A percentile compares a stretch with the other conserved stretches of the same genome.
Evolutionary conservation across 2,888 invertebrate species (phyloP).

Genomic region (Lepidochitona cinerea): DNA sequence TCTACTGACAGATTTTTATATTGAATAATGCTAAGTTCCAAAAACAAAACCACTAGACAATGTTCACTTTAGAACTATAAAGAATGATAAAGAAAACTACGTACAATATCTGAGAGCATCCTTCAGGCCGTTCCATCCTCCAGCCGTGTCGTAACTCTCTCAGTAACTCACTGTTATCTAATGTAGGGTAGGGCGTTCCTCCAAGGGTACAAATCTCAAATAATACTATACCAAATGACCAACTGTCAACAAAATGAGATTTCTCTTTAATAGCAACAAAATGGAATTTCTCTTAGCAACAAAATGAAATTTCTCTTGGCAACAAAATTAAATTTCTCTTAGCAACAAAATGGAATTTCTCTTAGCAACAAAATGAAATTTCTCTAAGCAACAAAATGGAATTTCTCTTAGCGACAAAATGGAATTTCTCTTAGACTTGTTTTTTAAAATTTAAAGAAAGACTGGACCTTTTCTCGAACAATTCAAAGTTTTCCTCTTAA

Average conservation of each 20-base stretch:
- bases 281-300: background rate
- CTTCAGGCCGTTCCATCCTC: constrained; percentile 59
- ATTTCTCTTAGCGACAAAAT: too few species aligned
- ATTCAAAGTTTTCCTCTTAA: too few species aligned
- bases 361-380: background rate
- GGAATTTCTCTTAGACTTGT: too few species aligned
- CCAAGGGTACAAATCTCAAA: constrained; percentile 65
- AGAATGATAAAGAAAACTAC: too few species aligned
- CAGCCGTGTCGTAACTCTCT: constrained; percentile 48
- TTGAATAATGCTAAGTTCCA: too few species aligned
- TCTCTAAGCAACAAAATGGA: background rate
- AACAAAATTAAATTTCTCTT: background rate
- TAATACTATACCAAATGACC: constrained; percentile 66
- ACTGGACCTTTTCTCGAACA: too few species aligned
- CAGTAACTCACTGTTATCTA: constrained; percentile 54
- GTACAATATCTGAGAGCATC: constrained; percentile 59
- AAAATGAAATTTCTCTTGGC: background rate
- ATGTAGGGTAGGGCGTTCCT: constrained; percentile 59
- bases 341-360: background rate
- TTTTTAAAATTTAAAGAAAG: too few species aligned
- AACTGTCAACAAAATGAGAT: constrained; percentile 43
- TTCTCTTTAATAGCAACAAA: background rate
- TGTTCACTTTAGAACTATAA: too few species aligned
- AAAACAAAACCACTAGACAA: too few species aligned
- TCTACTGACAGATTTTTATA: too few species aligned